phyloP scores from a whole-genome alignment of 2,888 invertebrate species.

The Xestobium rufovillosum region DNA sequence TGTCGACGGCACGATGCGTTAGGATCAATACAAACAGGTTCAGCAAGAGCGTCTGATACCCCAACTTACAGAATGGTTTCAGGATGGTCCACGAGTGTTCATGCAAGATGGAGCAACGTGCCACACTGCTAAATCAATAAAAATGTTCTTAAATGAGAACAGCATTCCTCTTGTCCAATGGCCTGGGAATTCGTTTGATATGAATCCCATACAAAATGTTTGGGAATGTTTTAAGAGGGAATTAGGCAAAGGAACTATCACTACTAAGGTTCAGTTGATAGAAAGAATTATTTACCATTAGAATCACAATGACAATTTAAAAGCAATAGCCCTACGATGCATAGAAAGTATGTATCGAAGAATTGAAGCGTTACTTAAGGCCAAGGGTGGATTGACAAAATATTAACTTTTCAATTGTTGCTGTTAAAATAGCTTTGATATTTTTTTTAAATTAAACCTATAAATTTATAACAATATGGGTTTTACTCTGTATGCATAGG shows the following conservation, averaged over 20 bases:
- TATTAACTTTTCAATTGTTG: too few species aligned
- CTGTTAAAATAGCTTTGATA: too few species aligned
- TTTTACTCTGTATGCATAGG: too few species aligned
- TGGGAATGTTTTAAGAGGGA: not conserved
- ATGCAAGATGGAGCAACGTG: slow-evolving; percentile 1
- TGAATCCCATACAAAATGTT: slow-evolving; percentile 1
- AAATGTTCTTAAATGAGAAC: not conserved
- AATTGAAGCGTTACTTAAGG: too few species aligned
- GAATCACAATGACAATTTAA: not conserved
- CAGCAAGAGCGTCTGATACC: slow-evolving; percentile 9
- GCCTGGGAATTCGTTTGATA: slow-evolving; percentile 1
- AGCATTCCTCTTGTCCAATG: slow-evolving; percentile 1
- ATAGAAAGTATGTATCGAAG: slow-evolving; percentile 1
- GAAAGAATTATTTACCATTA: not conserved
- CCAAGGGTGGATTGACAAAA: too few species aligned
- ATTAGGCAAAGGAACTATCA: slow-evolving; percentile 2
- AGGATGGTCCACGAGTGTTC: not conserved
- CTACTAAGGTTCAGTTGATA: slow-evolving; percentile 1
- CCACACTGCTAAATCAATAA: slow-evolving; percentile 1
- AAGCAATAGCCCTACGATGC: not conserved
- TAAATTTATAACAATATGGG: too few species aligned
- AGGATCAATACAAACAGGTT: slow-evolving; percentile 18
- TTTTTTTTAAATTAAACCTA: too few species aligned
- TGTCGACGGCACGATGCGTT: slow-evolving; percentile 18
- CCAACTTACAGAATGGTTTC: not conserved